Evolutionary conservation across 2,888 invertebrate species (phyloP).

Genomic region (Exocentrus adspersus): DNA sequence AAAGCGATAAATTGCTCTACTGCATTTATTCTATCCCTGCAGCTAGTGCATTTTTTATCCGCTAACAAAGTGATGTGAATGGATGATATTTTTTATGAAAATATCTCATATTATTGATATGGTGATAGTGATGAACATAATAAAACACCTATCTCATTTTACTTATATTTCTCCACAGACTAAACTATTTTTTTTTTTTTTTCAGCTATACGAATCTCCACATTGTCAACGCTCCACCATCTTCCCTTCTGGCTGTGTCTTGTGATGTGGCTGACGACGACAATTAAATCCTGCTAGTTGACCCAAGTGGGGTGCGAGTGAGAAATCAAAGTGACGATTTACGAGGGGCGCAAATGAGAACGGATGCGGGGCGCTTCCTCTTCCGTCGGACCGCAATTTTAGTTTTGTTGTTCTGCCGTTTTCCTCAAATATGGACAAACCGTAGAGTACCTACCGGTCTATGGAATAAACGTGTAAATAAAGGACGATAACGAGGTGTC

Average conservation of each 20-base stretch:
- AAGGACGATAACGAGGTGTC: slow-evolving; percentile 18
- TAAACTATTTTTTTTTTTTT: slow-evolving; percentile 25
- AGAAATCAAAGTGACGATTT: slow-evolving; percentile 32
- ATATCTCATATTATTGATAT: too few relatives aligned
- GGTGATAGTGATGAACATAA: too few relatives aligned
- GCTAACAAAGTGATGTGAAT: too few relatives aligned
- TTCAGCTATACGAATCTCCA: slow-evolving; percentile 33
- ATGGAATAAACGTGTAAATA: slow-evolving; percentile 20
- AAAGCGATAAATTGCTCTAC: too few relatives aligned
- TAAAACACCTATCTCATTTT: too few relatives aligned
- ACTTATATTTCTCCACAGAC: too few relatives aligned
- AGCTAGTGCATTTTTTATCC: too few relatives aligned
- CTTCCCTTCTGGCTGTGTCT: slow-evolving; percentile 22
- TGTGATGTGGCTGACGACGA: slow-evolving; percentile 20
- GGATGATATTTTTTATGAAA: too few relatives aligned
- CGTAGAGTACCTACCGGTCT: not conserved
- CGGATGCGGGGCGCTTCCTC: slow-evolving; percentile 27
- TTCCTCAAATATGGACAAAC: slow-evolving; percentile 4
- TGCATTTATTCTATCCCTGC: too few relatives aligned
- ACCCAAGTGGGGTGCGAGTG: too few relatives aligned
- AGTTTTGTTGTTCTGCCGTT: slow-evolving; percentile 4
- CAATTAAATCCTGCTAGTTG: slow-evolving; percentile 32
- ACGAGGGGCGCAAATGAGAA: slow-evolving; percentile 29
- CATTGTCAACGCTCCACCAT: slow-evolving; percentile 29
- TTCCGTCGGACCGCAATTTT: slow-evolving; percentile 21